Percentiles rank a stretch among this genome's conserved stretches.
phyloP scores from a whole-genome alignment of 2,888 invertebrate genomes.

The Pogonocherus hispidulus region DNA sequence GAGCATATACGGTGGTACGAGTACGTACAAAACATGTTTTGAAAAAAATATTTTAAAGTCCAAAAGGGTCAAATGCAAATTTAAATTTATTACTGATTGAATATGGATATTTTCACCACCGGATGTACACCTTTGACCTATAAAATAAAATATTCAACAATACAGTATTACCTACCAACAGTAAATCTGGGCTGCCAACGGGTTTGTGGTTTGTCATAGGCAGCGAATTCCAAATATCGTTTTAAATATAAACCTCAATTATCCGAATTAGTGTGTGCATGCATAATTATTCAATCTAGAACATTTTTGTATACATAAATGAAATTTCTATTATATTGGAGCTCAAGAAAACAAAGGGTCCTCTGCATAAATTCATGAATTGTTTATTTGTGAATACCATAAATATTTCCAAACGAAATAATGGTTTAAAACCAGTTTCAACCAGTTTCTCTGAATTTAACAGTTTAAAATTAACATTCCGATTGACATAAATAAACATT shows the following conservation, averaged over 20 bases:
- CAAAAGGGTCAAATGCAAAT: constrained; percentile 33
- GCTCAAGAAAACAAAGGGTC: background rate
- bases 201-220: background rate
- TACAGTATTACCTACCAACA: background rate
- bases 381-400: background rate
- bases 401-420: background rate
- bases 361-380: background rate
- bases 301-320: background rate
- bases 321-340: background rate
- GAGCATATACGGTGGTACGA: background rate
- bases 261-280: background rate
- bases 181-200: constrained; percentile 5
- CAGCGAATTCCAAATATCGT: background rate
- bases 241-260: background rate
- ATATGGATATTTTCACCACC: constrained; percentile 42
- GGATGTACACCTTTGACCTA: constrained; percentile 35
- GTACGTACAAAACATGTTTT: constrained; percentile 21
- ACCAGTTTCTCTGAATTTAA: background rate
- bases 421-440: background rate
- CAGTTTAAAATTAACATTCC: too few species aligned
- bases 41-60: constrained; percentile 14
- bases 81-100: constrained; percentile 43
- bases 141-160: constrained; percentile 25
- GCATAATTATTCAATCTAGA: background rate
- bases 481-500: too few species aligned